phyloP scores from a whole-genome alignment of 2,113 vertebrate genomes.

The Okapia johnstoni region DNA sequence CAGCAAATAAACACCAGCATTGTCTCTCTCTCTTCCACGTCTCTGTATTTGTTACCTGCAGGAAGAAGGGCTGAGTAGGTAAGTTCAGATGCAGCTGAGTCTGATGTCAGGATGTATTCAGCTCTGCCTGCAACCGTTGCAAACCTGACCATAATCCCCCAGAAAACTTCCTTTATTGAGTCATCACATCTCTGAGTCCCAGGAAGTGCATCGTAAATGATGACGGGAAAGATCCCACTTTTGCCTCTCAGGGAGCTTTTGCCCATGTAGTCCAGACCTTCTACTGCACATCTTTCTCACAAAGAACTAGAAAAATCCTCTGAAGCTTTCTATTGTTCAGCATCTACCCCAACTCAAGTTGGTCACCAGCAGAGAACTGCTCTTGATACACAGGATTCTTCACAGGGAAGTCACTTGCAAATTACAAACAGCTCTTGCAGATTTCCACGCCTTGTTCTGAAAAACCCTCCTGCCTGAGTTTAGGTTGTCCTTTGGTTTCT shows the following conservation, averaged over 20 bases:
- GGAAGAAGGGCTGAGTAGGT: rapidly evolving
- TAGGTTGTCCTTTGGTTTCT: not conserved
- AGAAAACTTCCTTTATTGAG: not conserved
- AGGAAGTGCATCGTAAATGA: too few species aligned
- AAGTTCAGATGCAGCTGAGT: not conserved
- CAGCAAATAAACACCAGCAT: too few species aligned
- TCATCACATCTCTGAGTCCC: too few species aligned
- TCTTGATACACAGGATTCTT: not conserved
- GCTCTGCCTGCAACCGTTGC: not conserved
- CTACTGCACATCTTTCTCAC: not conserved
- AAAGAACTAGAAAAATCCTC: not conserved
- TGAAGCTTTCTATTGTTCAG: not conserved
- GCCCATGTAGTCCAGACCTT: not conserved
- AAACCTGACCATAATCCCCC: rapidly evolving
- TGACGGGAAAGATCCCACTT: not conserved
- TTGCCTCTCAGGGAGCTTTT: not conserved
- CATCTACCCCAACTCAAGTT: not conserved
- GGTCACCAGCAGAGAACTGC: not conserved
- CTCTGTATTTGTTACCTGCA: rapidly evolving
- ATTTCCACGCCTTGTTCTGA: not conserved
- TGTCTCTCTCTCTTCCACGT: rapidly evolving
- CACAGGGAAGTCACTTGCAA: not conserved
- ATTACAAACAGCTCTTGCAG: not conserved
- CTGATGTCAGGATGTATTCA: too few species aligned
- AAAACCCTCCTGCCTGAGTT: rapidly evolving